phyloP scores from a whole-genome alignment of 2,113 vertebrate species.

The Bostrychus sinensis region DNA sequence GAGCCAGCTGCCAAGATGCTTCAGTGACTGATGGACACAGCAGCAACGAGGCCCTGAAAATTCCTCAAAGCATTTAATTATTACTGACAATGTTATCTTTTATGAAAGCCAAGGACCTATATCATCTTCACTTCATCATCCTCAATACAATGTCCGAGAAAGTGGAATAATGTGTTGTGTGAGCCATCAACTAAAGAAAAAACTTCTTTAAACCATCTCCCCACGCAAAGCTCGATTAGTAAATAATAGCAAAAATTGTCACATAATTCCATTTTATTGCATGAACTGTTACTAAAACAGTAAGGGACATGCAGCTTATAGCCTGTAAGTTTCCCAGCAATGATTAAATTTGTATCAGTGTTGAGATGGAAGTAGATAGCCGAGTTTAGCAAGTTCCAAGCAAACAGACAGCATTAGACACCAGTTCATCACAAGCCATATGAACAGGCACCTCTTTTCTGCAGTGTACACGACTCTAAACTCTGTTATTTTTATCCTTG shows the following conservation, averaged over 20 bases:
- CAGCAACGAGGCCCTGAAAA: constrained; percentile 23
- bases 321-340: no score
- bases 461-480: constrained; percentile 30
- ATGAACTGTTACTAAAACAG: not conserved
- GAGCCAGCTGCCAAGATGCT: constrained; percentile 36
- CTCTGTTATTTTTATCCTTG: constrained; percentile 11
- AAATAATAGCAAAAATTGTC: no score
- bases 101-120: constrained; percentile 26
- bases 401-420: no score
- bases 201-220: no score
- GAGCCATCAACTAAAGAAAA: not conserved
- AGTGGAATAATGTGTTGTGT: not conserved
- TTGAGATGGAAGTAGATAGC: no score
- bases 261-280: not conserved
- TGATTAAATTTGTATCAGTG: no score
- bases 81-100: constrained; percentile 45
- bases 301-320: no score
- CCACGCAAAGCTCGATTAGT: no score
- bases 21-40: constrained; percentile 43
- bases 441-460: not conserved
- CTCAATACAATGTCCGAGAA: not conserved
- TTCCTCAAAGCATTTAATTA: constrained; percentile 35
- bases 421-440: not conserved
- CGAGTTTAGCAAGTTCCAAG: no score
- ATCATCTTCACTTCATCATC: constrained; percentile 4